Evolutionary conservation across 2,113 vertebrate genomes (phyloP), one percentile per base, ranked within the genome.

Genomic region (Poeciliopsis turrubarensis): DNA sequence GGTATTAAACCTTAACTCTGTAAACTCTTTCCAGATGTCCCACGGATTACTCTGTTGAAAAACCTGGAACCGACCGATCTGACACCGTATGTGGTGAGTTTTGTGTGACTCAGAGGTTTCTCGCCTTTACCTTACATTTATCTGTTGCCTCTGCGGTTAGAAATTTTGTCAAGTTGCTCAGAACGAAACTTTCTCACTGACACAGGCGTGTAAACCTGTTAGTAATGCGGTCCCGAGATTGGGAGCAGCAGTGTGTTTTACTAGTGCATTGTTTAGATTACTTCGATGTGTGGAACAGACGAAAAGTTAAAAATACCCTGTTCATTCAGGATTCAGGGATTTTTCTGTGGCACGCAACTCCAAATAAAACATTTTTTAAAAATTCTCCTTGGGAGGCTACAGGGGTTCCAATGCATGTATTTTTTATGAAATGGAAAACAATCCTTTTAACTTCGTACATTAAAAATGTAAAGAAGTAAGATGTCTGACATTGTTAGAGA

Each of bases 21-120:
- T 73, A 17, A 10, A 7, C 27, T 51, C 30, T 62, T 72, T 84
- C 14, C 77, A 94, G 94, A 34, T 95, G 94, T 86, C 0, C 0
- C 4, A 0, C 0, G 2, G 84, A 67, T 26, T 54, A 25, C 1
- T 4, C 66, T 0, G 1, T 44, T 0, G 0, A 44, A 2, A 0
- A 3, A 10, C 2, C 0, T 0, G 94, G 93, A 15, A 89, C 88
- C 0, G 0, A 30, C 2, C 26, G 0, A 14, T 89, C 87, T 0
- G 91, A 95, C 72, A 77, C 25, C 7, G 30, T 25, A 22, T 95
- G 94, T 26, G 90, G 94, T 95, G 22, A 90, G 93, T 92, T 26
- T 0, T 65, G 64, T 17, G 77, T 41, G 26, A 64, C 60, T 32
- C 0, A 26, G 63, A 27, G 3, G 10, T 4, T 70, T 71, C 57